Conservation (phyloP, 2,113 vertebrate species). For the Mustela nigripes region DNA sequence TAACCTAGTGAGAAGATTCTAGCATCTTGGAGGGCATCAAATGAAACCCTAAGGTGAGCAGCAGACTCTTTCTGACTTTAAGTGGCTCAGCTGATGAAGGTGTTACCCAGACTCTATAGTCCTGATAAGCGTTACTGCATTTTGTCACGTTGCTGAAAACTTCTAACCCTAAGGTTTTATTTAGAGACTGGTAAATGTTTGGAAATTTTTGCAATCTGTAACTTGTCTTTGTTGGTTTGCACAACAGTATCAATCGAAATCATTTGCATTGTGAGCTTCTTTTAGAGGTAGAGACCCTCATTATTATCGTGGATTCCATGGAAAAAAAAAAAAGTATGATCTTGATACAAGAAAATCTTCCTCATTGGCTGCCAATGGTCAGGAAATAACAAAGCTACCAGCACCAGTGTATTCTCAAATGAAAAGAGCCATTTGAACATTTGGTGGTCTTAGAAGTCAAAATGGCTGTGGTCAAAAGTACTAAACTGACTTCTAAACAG, state of each 20-base stretch:
- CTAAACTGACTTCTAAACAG: constrained; percentile 24
- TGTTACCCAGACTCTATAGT: background rate
- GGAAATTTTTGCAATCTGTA: background rate
- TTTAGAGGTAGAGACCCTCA: background rate
- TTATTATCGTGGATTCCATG: background rate
- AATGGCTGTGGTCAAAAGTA: too few species aligned
- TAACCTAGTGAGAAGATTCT: constrained; percentile 71
- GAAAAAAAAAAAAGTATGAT: background rate
- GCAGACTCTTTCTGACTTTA: constrained; percentile 36
- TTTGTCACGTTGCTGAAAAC: constrained; percentile 13
- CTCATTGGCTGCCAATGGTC: background rate
- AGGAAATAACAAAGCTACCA: constrained; percentile 36
- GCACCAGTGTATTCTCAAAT: background rate
- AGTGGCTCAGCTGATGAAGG: constrained; percentile 9
- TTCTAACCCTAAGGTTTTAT: background rate
- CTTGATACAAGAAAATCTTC: constrained; percentile 26
- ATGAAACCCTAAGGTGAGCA: constrained; percentile 22
- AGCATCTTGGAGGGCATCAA: background rate
- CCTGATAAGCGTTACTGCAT: background rate
- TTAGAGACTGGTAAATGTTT: background rate
- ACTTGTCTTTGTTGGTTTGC: constrained; percentile 34
- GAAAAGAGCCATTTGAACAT: constrained; percentile 54
- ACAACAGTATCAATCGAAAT: background rate
- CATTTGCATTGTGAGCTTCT: background rate
- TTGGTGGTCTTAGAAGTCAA: background rate